Percentiles rank a stretch among this genome's conserved stretches.
phyloP scores from a whole-genome alignment of 2,113 vertebrate genomes.

The Aegotheles bennettii region DNA sequence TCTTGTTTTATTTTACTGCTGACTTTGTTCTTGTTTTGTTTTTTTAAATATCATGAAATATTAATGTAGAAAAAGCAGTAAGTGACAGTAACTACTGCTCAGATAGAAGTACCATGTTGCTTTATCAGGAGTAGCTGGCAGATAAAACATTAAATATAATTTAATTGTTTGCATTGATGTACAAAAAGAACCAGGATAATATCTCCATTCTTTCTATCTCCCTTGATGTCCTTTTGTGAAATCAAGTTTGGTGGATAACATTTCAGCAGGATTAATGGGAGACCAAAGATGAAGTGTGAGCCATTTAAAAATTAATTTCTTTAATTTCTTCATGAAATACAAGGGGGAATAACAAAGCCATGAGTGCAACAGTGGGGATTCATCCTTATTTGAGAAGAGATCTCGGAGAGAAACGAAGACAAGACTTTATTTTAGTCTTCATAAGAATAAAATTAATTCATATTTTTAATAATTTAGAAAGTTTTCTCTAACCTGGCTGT shows the following conservation, averaged over 20 bases:
- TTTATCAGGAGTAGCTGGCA: background rate
- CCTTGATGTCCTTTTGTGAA: background rate
- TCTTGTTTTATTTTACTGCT: conserved; percentile 5
- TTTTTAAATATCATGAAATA: background rate
- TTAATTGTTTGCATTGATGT: background rate
- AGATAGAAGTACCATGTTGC: background rate
- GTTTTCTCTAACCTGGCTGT: background rate
- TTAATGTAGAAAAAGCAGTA: background rate
- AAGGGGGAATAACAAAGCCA: background rate
- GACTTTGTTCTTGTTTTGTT: background rate
- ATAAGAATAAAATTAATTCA: background rate
- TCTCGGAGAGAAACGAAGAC: background rate
- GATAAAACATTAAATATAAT: background rate
- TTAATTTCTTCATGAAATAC: background rate
- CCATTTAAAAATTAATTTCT: background rate
- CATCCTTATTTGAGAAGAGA: background rate
- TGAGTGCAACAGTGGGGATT: background rate
- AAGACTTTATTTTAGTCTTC: background rate
- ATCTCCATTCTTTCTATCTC: background rate
- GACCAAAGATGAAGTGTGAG: background rate
- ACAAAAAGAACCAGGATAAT: background rate
- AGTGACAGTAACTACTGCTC: background rate
- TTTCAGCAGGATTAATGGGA: background rate
- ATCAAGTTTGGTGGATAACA: background rate
- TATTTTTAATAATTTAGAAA: background rate